Percentiles rank a stretch among this genome's conserved stretches.
phyloP scores from a whole-genome alignment of 2,797 vertebrate genomes.

The Muscicapa comitata region DNA sequence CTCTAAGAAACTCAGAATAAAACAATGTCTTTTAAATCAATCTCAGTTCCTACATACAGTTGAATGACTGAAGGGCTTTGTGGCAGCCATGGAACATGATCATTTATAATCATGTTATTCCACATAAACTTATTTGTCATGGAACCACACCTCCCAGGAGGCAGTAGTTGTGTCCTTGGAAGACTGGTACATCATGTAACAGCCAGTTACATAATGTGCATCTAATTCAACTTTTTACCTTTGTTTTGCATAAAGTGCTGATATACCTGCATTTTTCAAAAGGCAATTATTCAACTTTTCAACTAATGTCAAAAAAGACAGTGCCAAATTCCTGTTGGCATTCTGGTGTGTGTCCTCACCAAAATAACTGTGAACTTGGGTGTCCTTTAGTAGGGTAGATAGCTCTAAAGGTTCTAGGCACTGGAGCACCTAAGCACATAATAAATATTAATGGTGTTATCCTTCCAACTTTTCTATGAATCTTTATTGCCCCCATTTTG shows the following conservation, averaged over 20 bases:
- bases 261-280: background rate
- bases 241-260: background rate
- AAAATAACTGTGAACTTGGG: background rate
- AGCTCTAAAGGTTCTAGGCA: background rate
- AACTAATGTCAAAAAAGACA: background rate
- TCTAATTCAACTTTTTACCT: background rate
- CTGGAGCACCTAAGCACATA: background rate
- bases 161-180: background rate
- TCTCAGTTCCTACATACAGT: background rate
- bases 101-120: background rate
- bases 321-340: background rate
- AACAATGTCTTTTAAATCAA: background rate
- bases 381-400: background rate
- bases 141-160: background rate
- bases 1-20: background rate
- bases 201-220: background rate
- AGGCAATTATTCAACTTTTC: background rate
- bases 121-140: background rate
- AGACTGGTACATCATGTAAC: background rate
- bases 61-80: background rate
- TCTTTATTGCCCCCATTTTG: conserved; percentile 22
- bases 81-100: background rate
- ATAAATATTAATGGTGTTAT: conserved; percentile 27
- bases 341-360: background rate
- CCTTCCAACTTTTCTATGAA: background rate